Evolutionary conservation across 2,888 invertebrate genomes (phyloP).

Genomic region (Platypus cylindrus): DNA sequence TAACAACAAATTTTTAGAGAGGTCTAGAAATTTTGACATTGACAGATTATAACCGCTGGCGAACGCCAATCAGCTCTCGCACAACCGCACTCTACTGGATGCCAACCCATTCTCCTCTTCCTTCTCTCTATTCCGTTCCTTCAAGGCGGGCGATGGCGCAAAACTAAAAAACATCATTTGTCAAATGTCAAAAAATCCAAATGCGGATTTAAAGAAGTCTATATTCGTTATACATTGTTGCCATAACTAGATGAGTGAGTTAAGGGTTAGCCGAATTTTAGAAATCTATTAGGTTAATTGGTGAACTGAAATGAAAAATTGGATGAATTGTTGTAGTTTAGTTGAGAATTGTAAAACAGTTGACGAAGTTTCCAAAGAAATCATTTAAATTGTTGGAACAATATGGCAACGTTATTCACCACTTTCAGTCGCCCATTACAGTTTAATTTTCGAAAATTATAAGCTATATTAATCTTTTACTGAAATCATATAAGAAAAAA

Average conservation of each 20-base stretch:
- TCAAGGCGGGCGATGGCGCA: constrained; percentile 25
- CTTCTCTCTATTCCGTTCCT: constrained; percentile 17
- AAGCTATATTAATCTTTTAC: constrained; percentile 13
- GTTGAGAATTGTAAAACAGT: too few relatives aligned
- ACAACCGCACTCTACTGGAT: constrained; percentile 23
- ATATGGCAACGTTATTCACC: constrained; percentile 7
- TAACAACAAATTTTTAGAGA: too few relatives aligned
- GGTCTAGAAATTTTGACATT: constrained; percentile 18
- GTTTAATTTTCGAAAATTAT: constrained; percentile 15
- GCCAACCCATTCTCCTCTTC: constrained; percentile 15
- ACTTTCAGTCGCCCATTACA: constrained; percentile 9
- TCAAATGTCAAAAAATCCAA: constrained; percentile 22
- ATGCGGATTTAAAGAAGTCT: constrained; percentile 12
- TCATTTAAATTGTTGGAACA: too few relatives aligned
- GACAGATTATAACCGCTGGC: constrained; percentile 25
- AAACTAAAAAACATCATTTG: constrained; percentile 24
- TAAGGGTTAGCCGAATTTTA: not conserved
- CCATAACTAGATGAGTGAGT: constrained; percentile 3
- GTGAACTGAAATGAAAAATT: too few relatives aligned
- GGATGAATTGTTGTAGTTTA: too few relatives aligned
- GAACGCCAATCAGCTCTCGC: constrained; percentile 28
- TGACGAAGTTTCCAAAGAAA: too few relatives aligned
- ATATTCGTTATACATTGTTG: constrained; percentile 7
- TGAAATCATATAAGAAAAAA: constrained; percentile 13
- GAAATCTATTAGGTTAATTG: too few relatives aligned